Base-by-base conservation (phyloP, 2,113 vertebrate genomes). In the Asarcornis scutulata region DNA sequence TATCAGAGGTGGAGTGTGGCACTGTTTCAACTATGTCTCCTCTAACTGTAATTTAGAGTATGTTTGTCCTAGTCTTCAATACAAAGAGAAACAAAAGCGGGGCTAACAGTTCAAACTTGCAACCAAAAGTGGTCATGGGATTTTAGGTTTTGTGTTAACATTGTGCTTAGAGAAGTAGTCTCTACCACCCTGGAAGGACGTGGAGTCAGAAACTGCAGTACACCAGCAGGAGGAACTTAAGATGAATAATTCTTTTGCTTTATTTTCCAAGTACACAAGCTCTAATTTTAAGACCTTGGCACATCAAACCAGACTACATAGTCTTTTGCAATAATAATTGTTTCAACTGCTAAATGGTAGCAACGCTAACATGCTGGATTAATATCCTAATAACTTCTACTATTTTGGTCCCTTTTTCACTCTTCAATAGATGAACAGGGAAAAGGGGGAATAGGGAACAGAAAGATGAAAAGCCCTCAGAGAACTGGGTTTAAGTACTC, bases 1-100 rank as follows among this genome's bases (percentile, higher is more conserved):
- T 75, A 14, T 62, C 29, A 50, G 1, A 0, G 5, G 6, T 32
- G 17, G 25, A 3, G 14, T 3, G 12, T 29, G 15, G 17, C 16
- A 67, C 52, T 55, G 13, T 42, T 80, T 64, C 42, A 31, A 4
- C 2, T 64, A 10, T 4, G 3, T 46, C 9, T 84, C 17, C 48
- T 32, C 17, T 63, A 46, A 31, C 5, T 55, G n/a, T 38, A 63
- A 42, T 17, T 83, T 11, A 13, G 36, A 34, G 72, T 83, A 22
- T 25, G 48, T 34, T 78, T 79, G 27, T 63, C 73, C 42, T 79
- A 26, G n/a, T 78, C 23, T 62, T 62, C 73, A 74, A 12, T 9
- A 68, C 4, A 67, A 73, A 21, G 7, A 72, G 6, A 62, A 78
- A 73, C 31, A 26, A 15, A 56, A 83, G 21, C 1, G 0, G n/a